These are phyloP conservation scores for Rallus limicola DNA, from an alignment of 2,113 vertebrate genomes.

Conservation along the genomic window DNA sequence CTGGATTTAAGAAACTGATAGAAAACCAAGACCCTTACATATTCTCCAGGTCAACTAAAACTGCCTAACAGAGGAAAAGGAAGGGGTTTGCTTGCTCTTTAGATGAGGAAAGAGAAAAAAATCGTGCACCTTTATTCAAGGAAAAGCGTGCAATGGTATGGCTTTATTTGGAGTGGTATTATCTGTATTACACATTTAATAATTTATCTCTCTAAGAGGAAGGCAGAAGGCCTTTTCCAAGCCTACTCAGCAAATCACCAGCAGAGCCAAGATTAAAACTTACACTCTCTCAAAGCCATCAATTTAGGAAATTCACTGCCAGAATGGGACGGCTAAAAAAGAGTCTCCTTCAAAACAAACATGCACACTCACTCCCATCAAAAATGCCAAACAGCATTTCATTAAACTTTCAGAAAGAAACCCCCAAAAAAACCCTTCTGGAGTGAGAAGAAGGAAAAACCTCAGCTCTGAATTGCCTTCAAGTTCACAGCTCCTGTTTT, in stretches of 20 bases:
- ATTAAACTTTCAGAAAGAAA: neutral
- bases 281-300: neutral
- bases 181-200: neutral
- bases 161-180: neutral
- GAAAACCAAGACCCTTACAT: neutral
- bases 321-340: neutral
- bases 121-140: neutral
- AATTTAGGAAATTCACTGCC: neutral
- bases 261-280: neutral
- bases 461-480: neutral
- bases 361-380: neutral
- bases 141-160: neutral
- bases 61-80: neutral
- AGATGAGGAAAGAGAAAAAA: neutral
- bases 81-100: neutral
- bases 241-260: neutral
- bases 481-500: constrained; percentile 57
- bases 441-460: constrained; percentile 10
- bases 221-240: neutral
- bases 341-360: neutral
- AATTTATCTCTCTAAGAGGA: neutral
- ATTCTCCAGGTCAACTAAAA: neutral
- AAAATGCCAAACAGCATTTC: neutral
- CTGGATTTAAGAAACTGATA: neutral
- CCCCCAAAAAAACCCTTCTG: neutral